Evolutionary conservation across 2,888 invertebrate species (phyloP), one percentile per base, ranked within the genome.

Genomic region (Ommatoiulus sabulosus): DNA sequence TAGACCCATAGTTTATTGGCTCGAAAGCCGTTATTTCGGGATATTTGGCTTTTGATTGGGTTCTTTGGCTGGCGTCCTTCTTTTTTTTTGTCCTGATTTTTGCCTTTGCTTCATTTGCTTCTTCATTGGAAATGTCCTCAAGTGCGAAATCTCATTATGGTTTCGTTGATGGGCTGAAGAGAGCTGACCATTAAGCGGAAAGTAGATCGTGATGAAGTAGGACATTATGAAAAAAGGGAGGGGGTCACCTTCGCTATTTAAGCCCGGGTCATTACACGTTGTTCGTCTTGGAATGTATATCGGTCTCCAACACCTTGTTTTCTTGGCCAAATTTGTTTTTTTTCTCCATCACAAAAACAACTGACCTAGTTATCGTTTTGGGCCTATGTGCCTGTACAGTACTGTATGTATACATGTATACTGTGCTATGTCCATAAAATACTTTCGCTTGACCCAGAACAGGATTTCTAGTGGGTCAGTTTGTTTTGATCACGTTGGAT

Each of bases 131-230:
- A 72, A n/a, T 72, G 72, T 72, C 72, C 72, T 72, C 72, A 24
- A 72, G 72, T 72, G 72, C 20, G 72, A 72, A 72, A 72, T 72
- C 72, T 72, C 72, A 72, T 72, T 72, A 72, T 24, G 72, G 24
- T 72, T 72, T 72, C 72, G 72, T 72, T 72, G 72, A 72, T 72
- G 72, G 72, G 24, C 72, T 72, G 72, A 72, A 72, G 24, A 72
- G 72, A 24, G 72, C 20, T 72, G 72, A 72, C 72, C 72, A 72
- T 72, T 72, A 72, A 72, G 72, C 72, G 72, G 72, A 72, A 72
- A 72, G 72, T 72, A 72, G 72, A 72, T 72, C 72, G 24, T 24
- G 72, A 72, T 72, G 72, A 24, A 72, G 72, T 20, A 24, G 24
- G 7, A n/a, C 24, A 8, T n/a, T 24, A 7, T n/a, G 63, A n/a